Base-by-base conservation (phyloP, 2,797 vertebrate genomes). In the Urophycis tenuis region DNA sequence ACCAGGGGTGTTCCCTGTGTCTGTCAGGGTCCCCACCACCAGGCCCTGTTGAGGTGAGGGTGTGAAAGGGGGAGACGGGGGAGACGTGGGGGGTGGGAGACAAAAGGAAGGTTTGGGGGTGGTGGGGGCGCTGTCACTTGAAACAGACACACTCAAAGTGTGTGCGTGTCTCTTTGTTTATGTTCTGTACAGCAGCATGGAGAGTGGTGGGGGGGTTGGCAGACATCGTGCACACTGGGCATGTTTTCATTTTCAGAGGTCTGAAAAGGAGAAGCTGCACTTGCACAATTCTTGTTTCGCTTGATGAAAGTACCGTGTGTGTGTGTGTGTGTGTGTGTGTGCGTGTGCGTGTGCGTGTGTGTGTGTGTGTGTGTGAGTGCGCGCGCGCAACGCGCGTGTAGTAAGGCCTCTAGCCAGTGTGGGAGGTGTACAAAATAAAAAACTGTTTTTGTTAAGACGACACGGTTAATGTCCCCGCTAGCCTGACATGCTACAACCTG, bases 231-330 rank as follows among this genome's bases (percentile, higher is more conserved):
- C 19, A 1, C 15, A 39, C 36, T 34, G 14, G 12, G 39, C 39
- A 41, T 41, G 39, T 41, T 41, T 41, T 41, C 2, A 41, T 41
- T 41, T 41, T 41, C 2, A 41, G 11, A 41, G 12, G 2, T 41
- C 17, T 14, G 11, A 41, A 53, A 19, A 53, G 45, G 45, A 49
- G 45, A 49, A 53, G 19, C 88, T 81, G 79, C 80, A 53, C 17
- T 53, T 19, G 45, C 45, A 53, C 45, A 53, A 53, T 53, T 22
- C 17, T 2, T 53, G 45, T 53, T 53, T 53, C 45, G 22, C 39
- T 41, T 19, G 19, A 53, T 22, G 8, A 53, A 22, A 0, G n/a
- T n/a, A n/a, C n/a, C 1, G 5, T 53, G 45, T 53, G 45, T 53
- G 17, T 49, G 45, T 49, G 45, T 64, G 67, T 60, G 35, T 41